Conservation (phyloP, 2,113 vertebrate genomes). For the Rallus limicola region DNA sequence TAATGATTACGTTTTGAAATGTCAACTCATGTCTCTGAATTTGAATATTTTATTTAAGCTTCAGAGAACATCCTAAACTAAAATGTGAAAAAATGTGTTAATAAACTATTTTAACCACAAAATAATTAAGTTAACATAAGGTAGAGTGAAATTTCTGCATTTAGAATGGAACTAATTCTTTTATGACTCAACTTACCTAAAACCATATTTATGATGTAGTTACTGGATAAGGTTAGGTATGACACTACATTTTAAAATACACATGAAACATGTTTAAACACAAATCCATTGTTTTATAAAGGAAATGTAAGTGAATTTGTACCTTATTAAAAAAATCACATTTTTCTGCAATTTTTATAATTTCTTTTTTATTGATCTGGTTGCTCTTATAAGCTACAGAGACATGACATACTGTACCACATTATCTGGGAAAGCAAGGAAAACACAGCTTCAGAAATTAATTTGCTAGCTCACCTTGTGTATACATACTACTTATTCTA, state of each 20-base stretch:
- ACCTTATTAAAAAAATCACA: not conserved
- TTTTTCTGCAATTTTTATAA: not conserved
- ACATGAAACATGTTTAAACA: not conserved
- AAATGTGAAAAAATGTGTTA: not conserved
- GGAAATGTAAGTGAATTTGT: not conserved
- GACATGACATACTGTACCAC: rapidly evolving
- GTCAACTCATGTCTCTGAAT: not conserved
- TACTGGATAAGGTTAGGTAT: not conserved
- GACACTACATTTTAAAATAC: not conserved
- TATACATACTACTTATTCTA: not conserved
- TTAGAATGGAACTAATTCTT: not conserved
- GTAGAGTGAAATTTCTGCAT: not conserved
- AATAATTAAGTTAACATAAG: not conserved
- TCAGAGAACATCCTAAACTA: not conserved
- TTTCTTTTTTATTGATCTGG: not conserved
- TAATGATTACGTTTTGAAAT: not conserved
- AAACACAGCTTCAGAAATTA: not conserved
- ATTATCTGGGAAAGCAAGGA: not conserved
- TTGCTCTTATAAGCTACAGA: not conserved
- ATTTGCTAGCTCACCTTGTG: not conserved
- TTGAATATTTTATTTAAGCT: not conserved
- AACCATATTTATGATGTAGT: not conserved
- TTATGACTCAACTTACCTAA: not conserved
- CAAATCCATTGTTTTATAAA: not conserved
- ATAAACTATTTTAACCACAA: not conserved